Percentiles rank a stretch among this genome's conserved stretches.
Conservation (phyloP, 2,888 invertebrate genomes). For the Muschampia plurimacula region DNA sequence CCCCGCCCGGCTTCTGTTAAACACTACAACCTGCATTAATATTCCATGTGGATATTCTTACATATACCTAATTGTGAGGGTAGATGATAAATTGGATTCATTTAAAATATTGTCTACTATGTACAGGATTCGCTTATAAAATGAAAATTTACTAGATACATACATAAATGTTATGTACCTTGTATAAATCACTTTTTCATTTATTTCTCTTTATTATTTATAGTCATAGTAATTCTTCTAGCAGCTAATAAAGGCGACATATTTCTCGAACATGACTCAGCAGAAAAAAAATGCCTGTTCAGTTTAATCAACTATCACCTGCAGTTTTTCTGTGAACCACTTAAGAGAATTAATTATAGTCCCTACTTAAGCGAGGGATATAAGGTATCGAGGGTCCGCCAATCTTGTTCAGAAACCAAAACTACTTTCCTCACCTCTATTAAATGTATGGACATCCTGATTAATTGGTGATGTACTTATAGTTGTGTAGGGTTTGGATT, state of each 20-base stretch:
- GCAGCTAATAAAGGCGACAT: not conserved
- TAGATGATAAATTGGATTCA: too few relatives aligned
- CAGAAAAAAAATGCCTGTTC: slow-evolving; percentile 7
- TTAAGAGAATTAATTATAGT: slow-evolving; percentile 29
- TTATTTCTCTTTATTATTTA: not conserved
- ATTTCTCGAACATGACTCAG: not conserved
- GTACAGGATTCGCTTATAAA: too few relatives aligned
- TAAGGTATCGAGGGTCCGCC: slow-evolving; percentile 16
- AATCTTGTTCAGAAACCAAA: slow-evolving; percentile 28
- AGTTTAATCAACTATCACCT: slow-evolving; percentile 34
- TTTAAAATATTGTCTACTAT: too few relatives aligned
- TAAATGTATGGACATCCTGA: slow-evolving; percentile 11
- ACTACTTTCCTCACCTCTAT: slow-evolving; percentile 13
- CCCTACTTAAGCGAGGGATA: slow-evolving; percentile 6
- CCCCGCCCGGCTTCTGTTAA: too few relatives aligned
- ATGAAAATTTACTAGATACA: too few relatives aligned
- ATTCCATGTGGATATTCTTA: too few relatives aligned
- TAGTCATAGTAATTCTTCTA: not conserved
- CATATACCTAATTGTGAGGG: too few relatives aligned
- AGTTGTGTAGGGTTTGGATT: not conserved
- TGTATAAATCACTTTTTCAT: not conserved
- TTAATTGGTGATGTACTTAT: not conserved
- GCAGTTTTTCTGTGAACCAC: slow-evolving; percentile 21
- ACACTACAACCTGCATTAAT: too few relatives aligned
- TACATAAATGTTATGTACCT: too few relatives aligned